phyloP scores from a whole-genome alignment of 2,797 vertebrate genomes.

The Rhinoraja longicauda region DNA sequence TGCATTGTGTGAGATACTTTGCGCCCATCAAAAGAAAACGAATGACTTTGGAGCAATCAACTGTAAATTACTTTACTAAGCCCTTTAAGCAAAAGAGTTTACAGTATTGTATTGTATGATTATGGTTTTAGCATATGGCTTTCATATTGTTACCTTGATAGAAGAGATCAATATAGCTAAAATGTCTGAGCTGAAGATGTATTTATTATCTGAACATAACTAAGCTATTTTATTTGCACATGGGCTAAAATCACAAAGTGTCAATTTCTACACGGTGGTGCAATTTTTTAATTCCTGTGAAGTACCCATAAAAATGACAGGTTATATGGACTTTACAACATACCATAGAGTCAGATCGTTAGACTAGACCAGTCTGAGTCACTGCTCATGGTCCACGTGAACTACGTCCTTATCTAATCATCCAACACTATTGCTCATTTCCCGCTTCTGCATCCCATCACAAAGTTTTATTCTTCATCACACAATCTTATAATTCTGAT shows the following conservation, averaged over 20 bases:
- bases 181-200: background rate
- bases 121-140: background rate
- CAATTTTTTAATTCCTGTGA: background rate
- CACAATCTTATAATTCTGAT: no score
- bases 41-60: constrained; percentile 2
- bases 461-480: no score
- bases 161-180: background rate
- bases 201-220: background rate
- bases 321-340: background rate
- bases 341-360: no score
- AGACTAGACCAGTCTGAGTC: no score
- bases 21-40: background rate
- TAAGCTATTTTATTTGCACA: background rate
- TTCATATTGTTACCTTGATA: background rate
- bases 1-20: background rate
- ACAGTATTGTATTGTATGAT: background rate
- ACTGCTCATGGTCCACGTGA: no score
- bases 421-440: no score
- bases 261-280: background rate
- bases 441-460: no score
- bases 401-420: no score
- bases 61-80: background rate
- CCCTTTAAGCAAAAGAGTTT: background rate
- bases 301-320: background rate
- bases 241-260: background rate